Conservation (phyloP, 1,140 invertebrate species). For the Scaptomyza hsui region DNA sequence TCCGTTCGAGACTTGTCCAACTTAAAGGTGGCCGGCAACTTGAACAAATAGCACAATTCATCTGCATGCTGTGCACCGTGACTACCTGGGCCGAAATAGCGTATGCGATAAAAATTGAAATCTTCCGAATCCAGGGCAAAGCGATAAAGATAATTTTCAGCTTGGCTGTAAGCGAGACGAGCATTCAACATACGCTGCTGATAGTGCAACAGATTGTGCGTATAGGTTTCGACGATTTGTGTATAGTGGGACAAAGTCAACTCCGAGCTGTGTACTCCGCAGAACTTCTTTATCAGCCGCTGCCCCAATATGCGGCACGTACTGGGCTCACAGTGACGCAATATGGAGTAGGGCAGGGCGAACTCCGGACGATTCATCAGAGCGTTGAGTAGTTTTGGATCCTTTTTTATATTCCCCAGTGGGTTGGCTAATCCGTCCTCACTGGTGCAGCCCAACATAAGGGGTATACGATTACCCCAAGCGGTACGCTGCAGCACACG, state of each 20-base stretch:
- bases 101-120: constrained; percentile 68
- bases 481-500: constrained; percentile 42
- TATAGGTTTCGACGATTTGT: background rate
- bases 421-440: constrained; percentile 25
- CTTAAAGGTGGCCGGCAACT: constrained; percentile 82
- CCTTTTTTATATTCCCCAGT: background rate
- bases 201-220: constrained; percentile 66
- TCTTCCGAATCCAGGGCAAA: constrained; percentile 82
- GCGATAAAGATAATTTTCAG: constrained; percentile 84
- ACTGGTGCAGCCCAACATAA: constrained; percentile 62
- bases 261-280: constrained; percentile 6
- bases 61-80: constrained; percentile 86
- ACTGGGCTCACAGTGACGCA: constrained; percentile 22
- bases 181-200: constrained; percentile 70
- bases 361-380: constrained; percentile 31
- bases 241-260: constrained; percentile 4
- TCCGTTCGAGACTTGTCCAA: constrained; percentile 68
- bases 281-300: constrained; percentile 41
- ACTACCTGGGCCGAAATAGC: constrained; percentile 46
- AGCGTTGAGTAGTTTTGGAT: constrained; percentile 14
- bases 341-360: constrained; percentile 45
- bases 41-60: constrained; percentile 87
- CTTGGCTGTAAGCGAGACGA: constrained; percentile 58
- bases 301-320: constrained; percentile 38
- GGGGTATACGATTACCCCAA: constrained; percentile 65